These are phyloP conservation scores for Ernsta delagoae DNA, from an alignment of 2,888 invertebrate genomes.

Conservation along the genomic window DNA sequence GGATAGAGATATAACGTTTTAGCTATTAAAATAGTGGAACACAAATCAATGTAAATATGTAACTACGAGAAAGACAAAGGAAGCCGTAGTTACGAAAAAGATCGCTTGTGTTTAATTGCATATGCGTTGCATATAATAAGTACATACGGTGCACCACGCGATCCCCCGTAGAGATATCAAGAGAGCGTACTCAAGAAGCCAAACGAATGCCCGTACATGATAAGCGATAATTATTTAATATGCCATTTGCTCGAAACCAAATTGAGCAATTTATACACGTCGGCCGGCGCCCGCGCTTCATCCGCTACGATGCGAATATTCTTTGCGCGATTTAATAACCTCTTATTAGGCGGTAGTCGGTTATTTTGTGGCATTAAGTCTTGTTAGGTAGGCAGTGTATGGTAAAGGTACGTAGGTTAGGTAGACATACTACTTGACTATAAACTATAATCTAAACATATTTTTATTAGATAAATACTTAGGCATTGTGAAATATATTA, in stretches of 20 bases:
- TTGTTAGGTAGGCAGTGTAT: neutral
- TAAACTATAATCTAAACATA: no score
- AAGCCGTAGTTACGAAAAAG: slow-evolving; percentile 27
- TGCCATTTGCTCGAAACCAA: slow-evolving; percentile 69
- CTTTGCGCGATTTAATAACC: slow-evolving; percentile 54
- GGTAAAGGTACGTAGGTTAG: no score
- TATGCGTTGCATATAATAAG: slow-evolving; percentile 28
- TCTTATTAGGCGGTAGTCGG: slow-evolving; percentile 52
- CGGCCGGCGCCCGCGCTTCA: slow-evolving; percentile 50
- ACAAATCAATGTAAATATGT: slow-evolving; percentile 37
- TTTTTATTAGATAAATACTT: no score
- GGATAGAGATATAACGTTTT: slow-evolving; percentile 16
- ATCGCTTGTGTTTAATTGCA: slow-evolving; percentile 42
- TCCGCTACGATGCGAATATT: slow-evolving; percentile 41
- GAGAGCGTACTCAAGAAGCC: slow-evolving; percentile 70
- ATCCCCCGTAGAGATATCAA: slow-evolving; percentile 56
- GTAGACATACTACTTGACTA: no score
- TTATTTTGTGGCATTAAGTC: slow-evolving; percentile 51
- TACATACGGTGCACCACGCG: slow-evolving; percentile 35
- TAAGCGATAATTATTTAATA: slow-evolving; percentile 74
- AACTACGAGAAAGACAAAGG: slow-evolving; percentile 31
- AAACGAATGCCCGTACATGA: slow-evolving; percentile 51
- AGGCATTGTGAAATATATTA: no score
- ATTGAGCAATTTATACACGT: slow-evolving; percentile 80
- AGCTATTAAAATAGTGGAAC: slow-evolving; percentile 16